A percentile compares a stretch with the other conserved stretches of the same genome.
Conservation (phyloP, 1,140 invertebrate genomes). For the Drepana arcuata region DNA sequence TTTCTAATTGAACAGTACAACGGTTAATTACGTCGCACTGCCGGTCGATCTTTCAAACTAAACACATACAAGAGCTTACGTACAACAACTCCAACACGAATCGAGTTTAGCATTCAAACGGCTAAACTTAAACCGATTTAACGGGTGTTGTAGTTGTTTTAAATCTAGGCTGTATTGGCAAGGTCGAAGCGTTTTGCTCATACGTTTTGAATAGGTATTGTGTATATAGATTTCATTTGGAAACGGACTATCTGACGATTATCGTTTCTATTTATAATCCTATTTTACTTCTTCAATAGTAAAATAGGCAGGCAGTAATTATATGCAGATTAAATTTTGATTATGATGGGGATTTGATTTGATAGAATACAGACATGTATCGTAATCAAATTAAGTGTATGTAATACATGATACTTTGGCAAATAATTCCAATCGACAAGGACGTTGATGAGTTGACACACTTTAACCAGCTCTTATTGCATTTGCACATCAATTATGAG, state of each 20-base stretch:
- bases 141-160: slow-evolving; percentile 9
- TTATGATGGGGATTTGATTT: no score
- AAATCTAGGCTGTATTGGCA: slow-evolving; percentile 10
- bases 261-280: not conserved
- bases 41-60: slow-evolving; percentile 15
- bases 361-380: no score
- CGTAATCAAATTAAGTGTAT: no score
- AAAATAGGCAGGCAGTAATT: not conserved
- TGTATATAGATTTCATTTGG: no score
- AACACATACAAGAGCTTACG: slow-evolving; percentile 14
- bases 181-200: slow-evolving; percentile 3
- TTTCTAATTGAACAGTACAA: slow-evolving; percentile 13
- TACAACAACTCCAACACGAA: slow-evolving; percentile 14
- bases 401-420: no score
- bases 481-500: no score
- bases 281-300: not conserved
- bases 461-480: no score
- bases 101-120: slow-evolving; percentile 18
- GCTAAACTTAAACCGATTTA: slow-evolving; percentile 17
- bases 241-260: no score
- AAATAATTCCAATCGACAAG: no score
- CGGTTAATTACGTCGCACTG: slow-evolving; percentile 11
- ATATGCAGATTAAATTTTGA: not conserved
- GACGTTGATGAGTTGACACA: no score
- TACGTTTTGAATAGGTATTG: not conserved